Base-by-base conservation (phyloP, 1,140 invertebrate species). In the Cyrtorhinus lividipennis region DNA sequence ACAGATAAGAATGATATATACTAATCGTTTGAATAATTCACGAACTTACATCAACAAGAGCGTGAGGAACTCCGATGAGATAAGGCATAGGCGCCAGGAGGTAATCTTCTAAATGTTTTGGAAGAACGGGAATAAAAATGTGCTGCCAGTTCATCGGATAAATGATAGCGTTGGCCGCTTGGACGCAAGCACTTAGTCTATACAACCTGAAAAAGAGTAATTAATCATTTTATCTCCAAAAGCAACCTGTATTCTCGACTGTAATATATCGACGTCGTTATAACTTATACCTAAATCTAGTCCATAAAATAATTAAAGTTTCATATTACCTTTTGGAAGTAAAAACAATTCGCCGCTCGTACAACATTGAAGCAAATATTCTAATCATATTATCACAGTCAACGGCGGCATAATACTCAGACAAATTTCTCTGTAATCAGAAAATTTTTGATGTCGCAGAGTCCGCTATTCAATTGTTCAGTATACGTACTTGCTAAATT, bases 111-210 rank as follows among this genome's bases (percentile, higher is more conserved):
- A 97, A 79, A 68, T 85, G 82, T 68, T 83, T 78, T 18, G 94
- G 93, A 65, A 98, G 73, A 24, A 71, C 86, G 25, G 95, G 93
- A 73, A 98, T 97, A 72, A 91, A 97, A 70, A 98, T 92, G 71
- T 97, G 92, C 73, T 98, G 94, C 94, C 95, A 98, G 67, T 87
- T 86, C 92, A 98, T 95, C 2, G 95, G 95, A 76, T 95, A 97
- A 25, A 98, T 82, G 26, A 96, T 81, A 63, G 89, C 83, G 72
- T 94, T 94, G 5, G 91, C 89, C 2, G 93, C 92, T 74, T 96
- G 92, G 18, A 97, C 88, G 71, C 93, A 95, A 1, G 92, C 89
- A 65, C 90, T 92, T 46, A 98, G 76, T 63, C 90, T 79, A 68
- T 86, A 90, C 62, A 95, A 77, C 72, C 48, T 53, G 48, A 38